A percentile compares a stretch with the other conserved stretches of the same genome.
Conservation (phyloP, 2,888 invertebrate species). For the Lobophora halterata region DNA sequence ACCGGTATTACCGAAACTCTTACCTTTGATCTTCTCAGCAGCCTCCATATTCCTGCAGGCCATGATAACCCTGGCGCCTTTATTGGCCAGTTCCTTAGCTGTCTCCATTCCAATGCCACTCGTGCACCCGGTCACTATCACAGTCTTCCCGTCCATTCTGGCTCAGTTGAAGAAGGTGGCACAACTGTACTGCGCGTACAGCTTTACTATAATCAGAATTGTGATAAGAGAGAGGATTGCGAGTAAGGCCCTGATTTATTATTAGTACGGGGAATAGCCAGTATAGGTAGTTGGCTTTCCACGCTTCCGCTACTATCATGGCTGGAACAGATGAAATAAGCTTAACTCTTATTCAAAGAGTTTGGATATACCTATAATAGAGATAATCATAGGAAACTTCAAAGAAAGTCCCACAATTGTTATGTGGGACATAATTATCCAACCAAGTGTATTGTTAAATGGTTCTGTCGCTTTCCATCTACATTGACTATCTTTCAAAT, state of each 20-base stretch:
- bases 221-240: constrained; percentile 60
- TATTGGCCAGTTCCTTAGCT: constrained; percentile 85
- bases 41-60: constrained; percentile 90
- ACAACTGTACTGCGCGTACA: constrained; percentile 80
- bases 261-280: constrained; percentile 64
- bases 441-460: too few relatives aligned
- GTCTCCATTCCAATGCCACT: constrained; percentile 93
- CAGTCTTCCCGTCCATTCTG: constrained; percentile 92
- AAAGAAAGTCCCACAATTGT: too few relatives aligned
- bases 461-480: too few relatives aligned
- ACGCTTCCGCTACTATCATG: constrained; percentile 69
- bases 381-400: too few relatives aligned
- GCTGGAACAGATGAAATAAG: too few relatives aligned
- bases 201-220: constrained; percentile 63
- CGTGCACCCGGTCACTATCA: constrained; percentile 93
- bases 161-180: constrained; percentile 70
- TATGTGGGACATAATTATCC: too few relatives aligned
- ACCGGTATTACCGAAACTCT: too few relatives aligned
- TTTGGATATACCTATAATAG: too few relatives aligned
- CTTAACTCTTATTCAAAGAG: too few relatives aligned
- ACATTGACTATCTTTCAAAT: too few relatives aligned
- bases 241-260: constrained; percentile 49
- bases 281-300: constrained; percentile 62
- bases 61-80: constrained; percentile 91
- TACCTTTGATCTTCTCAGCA: constrained; percentile 87